A percentile compares a stretch with the other conserved stretches of the same genome.
These are phyloP conservation scores for Cephus runcator DNA, from an alignment of 2,888 invertebrate species.

Conservation along the genomic window DNA sequence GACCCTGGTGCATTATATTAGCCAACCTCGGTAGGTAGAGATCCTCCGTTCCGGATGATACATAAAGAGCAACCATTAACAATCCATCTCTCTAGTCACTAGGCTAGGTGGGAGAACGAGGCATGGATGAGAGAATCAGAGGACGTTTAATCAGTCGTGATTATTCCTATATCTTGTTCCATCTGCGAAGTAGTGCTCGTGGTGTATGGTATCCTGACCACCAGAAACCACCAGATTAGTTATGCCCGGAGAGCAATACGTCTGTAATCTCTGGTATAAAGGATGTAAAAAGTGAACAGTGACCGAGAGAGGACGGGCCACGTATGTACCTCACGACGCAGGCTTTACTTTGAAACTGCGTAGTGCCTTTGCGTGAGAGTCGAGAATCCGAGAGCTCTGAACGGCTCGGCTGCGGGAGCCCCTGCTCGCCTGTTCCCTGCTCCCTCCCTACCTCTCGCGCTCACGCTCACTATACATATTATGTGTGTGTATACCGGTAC, in stretches of 20 bases:
- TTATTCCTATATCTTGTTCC: background rate
- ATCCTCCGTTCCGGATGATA: background rate
- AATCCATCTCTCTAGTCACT: background rate
- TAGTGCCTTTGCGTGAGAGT: slow-evolving; percentile 4
- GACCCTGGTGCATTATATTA: background rate
- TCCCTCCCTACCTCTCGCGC: slow-evolving; percentile 12
- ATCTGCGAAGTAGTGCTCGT: background rate
- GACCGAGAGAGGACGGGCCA: background rate
- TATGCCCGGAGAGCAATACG: background rate
- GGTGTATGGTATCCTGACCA: background rate
- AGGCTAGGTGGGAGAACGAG: background rate
- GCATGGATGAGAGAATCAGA: background rate
- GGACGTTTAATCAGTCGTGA: background rate
- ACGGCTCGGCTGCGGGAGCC: slow-evolving; percentile 38
- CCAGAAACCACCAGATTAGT: background rate
- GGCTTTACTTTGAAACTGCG: slow-evolving; percentile 3
- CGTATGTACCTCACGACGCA: background rate
- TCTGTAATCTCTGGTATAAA: background rate
- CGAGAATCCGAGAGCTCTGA: slow-evolving; percentile 1
- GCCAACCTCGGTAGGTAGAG: background rate
- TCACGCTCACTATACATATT: slow-evolving; percentile 4
- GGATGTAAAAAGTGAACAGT: background rate
- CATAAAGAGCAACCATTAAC: background rate
- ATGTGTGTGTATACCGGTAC: background rate
- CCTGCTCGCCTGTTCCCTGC: slow-evolving; percentile 22